Evolutionary conservation across 1,140 invertebrate genomes (phyloP).

Genomic region (Pogonomyrmex californicus): DNA sequence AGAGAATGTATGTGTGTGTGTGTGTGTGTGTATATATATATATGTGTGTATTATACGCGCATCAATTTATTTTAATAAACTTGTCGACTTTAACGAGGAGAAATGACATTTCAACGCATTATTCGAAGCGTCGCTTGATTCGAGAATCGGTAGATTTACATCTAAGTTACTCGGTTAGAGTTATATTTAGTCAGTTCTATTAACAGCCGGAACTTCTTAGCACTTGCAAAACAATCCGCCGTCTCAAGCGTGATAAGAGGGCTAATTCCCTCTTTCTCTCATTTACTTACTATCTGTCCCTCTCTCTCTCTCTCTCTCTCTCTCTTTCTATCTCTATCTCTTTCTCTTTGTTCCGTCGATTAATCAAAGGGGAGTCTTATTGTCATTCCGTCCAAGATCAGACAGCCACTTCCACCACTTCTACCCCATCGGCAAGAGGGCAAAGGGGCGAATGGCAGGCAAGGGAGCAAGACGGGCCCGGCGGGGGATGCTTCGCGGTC

Average conservation of each 20-base stretch:
- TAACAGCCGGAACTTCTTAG: conserved; percentile 49
- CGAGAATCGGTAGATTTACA: background rate
- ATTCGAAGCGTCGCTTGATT: background rate
- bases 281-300: too few relatives aligned
- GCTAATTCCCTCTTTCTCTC: conserved; percentile 34
- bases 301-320: too few relatives aligned
- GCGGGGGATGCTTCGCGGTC: conserved; percentile 62
- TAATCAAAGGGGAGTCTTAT: conserved; percentile 59
- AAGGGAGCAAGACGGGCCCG: conserved; percentile 32
- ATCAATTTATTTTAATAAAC: conserved; percentile 1
- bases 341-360: conserved; percentile 29
- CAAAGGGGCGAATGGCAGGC: conserved; percentile 17
- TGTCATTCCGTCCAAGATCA: conserved; percentile 61
- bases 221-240: conserved; percentile 50
- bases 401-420: conserved; percentile 56
- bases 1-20: too few relatives aligned
- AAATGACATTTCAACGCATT: background rate
- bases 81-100: background rate
- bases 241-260: conserved; percentile 17
- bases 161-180: conserved; percentile 1
- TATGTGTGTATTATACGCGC: too few relatives aligned
- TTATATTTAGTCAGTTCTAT: conserved; percentile 40
- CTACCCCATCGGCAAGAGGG: background rate
- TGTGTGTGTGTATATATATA: too few relatives aligned
- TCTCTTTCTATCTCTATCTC: background rate